Conservation (phyloP, 1,140 invertebrate species). For the Euura lappo region DNA sequence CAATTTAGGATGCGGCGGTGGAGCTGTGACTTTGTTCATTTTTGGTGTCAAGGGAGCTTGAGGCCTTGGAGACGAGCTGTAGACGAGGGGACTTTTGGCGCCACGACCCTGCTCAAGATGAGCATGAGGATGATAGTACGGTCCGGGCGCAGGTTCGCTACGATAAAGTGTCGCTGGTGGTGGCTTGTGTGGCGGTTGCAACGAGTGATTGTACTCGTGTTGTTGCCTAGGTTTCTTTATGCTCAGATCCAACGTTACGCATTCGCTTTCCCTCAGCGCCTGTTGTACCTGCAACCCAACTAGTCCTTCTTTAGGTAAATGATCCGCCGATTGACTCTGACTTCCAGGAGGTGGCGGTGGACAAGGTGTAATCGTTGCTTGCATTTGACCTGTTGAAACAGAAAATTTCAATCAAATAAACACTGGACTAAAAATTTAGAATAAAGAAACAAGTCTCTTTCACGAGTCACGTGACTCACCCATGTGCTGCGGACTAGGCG, state of each 20-base stretch:
- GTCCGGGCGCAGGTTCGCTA: conserved; percentile 45
- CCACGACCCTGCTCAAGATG: conserved; percentile 52
- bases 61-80: conserved; percentile 53
- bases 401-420: too few relatives aligned
- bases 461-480: conserved; percentile 23
- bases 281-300: conserved; percentile 70
- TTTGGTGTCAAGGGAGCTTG: conserved; percentile 54
- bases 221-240: conserved; percentile 78
- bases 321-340: conserved; percentile 42
- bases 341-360: conserved; percentile 46
- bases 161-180: conserved; percentile 57
- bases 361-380: conserved; percentile 72
- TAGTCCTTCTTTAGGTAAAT: conserved; percentile 63
- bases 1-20: conserved; percentile 48
- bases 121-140: conserved; percentile 53
- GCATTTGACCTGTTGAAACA: conserved; percentile 61
- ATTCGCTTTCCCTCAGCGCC: conserved; percentile 53
- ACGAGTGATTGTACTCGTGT: conserved; percentile 57
- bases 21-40: conserved; percentile 53
- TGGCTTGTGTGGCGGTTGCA: conserved; percentile 60
- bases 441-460: too few relatives aligned
- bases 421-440: too few relatives aligned
- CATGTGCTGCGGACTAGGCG: conserved; percentile 55
- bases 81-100: conserved; percentile 52
- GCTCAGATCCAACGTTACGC: conserved; percentile 75